These are phyloP conservation scores for Sinocyclocheilus anshuiensis DNA, from an alignment of 2,113 vertebrate species.

Conservation along the genomic window DNA sequence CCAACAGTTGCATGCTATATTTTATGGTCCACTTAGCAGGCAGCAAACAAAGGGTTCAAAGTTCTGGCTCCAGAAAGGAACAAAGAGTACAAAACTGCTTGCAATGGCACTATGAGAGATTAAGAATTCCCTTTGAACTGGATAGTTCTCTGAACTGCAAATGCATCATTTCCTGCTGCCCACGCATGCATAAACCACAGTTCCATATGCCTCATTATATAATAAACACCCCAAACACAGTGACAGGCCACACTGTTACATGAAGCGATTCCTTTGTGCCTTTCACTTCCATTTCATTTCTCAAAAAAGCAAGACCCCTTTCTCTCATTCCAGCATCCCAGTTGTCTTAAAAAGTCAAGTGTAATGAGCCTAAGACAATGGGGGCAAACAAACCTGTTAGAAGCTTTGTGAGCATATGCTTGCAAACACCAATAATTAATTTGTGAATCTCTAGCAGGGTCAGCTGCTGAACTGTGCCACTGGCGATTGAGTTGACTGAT, in stretches of 20 bases:
- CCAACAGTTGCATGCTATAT: not conserved
- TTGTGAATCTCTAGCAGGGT: constrained; percentile 3
- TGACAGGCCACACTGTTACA: not conserved
- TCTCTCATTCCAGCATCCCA: not conserved
- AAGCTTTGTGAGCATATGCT: not conserved
- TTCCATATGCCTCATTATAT: constrained; percentile 10
- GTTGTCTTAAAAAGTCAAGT: not conserved
- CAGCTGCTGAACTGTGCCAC: not conserved
- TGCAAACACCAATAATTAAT: not conserved
- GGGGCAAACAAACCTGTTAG: not conserved
- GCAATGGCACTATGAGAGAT: constrained; percentile 60
- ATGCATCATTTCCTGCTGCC: constrained; percentile 56
- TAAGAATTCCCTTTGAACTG: constrained; percentile 63
- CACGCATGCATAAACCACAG: constrained; percentile 50
- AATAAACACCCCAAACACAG: constrained; percentile 21
- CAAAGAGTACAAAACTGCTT: constrained; percentile 49
- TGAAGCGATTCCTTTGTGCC: not conserved
- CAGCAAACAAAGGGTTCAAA: constrained; percentile 15
- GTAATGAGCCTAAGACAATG: not conserved
- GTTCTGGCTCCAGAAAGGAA: constrained; percentile 23
- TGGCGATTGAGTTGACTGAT: not conserved
- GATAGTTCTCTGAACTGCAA: constrained; percentile 54
- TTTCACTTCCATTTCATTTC: constrained; percentile 12
- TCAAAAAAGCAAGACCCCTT: not conserved
- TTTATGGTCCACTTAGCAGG: constrained; percentile 15